Base-by-base conservation (phyloP, 1,140 invertebrate species). In the Drosophila prosaltans region DNA sequence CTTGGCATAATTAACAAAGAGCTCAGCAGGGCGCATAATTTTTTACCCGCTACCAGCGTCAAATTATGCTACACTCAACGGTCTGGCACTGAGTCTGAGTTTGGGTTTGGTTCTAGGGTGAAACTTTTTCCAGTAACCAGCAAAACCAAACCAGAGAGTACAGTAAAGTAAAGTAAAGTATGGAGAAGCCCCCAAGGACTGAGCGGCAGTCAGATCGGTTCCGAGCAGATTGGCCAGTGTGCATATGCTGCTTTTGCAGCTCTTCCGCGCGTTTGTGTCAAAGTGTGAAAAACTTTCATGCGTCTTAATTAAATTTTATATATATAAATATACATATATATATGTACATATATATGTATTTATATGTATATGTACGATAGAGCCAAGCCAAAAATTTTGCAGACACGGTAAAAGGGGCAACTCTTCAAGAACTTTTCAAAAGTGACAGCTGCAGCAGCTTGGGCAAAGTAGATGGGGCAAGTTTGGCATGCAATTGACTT, bases 241-340 rank as follows among this genome's bases (percentile, higher is more conserved):
- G 81, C 82, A 85, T 81, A 86, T 85, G 81, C 82, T 86, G 45
- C 45, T 51, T 51, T 51, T 51, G 41, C 41, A 9, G 32, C 41
- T 43, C 21, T 10, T 59, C 36, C 68, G 78, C 72, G 80, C 80
- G 83, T 77, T 77, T 86, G 69, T 88, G 83, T 86, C 82, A 86
- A 86, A 86, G 82, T 86, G 82, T 86, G 82, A 88, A 89, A 86
- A 88, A 88, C 80, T 88, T 88, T 88, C 45, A 78, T 80, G 80
- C 80, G 84, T 88, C 84, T 88, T 88, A 88, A 88, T 88, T 88
- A 88, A 88, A 86, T 86, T 86, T 86, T 86, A 86, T 86, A 76
- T 68, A 40, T 40, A 61, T 62, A 73, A 21, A 58, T n/a, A 67
- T 36, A 36, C 6, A 36, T 36, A 36, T 36, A 36, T 3, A 30